Percentiles rank a stretch among this genome's conserved stretches.
These are phyloP conservation scores for Xestia c-nigrum DNA, from an alignment of 2,888 invertebrate genomes.

Conservation along the genomic window DNA sequence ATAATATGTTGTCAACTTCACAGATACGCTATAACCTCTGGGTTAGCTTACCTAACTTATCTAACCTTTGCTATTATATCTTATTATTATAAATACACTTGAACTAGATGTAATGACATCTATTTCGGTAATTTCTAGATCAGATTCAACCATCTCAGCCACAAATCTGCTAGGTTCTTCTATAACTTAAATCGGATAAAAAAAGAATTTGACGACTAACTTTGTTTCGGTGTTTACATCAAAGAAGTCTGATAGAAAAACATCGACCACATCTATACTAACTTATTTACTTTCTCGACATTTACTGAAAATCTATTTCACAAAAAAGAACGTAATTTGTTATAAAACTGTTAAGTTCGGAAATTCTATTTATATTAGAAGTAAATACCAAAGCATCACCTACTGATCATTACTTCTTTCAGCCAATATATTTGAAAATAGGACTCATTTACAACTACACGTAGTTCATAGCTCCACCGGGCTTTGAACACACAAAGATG, in stretches of 20 bases:
- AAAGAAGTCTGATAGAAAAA: not conserved
- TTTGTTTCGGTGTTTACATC: not conserved
- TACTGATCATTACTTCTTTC: not conserved
- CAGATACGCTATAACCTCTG: constrained; percentile 43
- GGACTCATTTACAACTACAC: not conserved
- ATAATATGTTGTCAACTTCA: constrained; percentile 38
- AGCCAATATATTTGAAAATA: not conserved
- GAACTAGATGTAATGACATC: constrained; percentile 20
- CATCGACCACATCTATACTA: not conserved
- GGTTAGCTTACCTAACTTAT: constrained; percentile 32
- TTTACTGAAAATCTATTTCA: too few species aligned
- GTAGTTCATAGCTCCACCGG: not conserved
- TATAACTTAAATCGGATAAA: not conserved
- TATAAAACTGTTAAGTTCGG: too few species aligned
- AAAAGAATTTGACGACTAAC: not conserved
- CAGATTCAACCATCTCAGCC: not conserved
- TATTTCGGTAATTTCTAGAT: not conserved
- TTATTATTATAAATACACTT: constrained; percentile 46
- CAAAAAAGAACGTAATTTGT: too few species aligned
- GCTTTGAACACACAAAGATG: not conserved
- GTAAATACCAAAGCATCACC: too few species aligned
- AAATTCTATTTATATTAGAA: too few species aligned
- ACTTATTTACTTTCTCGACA: not conserved
- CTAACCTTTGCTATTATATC: constrained; percentile 26
- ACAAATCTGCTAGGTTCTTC: not conserved